Base-by-base conservation (phyloP, 1,140 invertebrate species). In the Trichomalopsis sarcophagae region DNA sequence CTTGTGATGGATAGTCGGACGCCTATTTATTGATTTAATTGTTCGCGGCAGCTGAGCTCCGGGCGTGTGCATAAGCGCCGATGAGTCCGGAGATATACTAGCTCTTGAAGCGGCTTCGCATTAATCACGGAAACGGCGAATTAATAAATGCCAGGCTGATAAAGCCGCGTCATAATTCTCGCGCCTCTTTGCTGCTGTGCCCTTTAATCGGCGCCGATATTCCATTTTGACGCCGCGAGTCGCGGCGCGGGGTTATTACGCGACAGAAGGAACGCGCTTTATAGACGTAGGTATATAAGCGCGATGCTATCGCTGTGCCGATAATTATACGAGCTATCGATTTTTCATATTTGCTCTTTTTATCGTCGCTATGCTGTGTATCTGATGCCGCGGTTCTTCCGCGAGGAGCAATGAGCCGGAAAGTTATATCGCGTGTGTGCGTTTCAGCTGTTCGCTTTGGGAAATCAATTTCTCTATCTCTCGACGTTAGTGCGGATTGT, bases 131-230 rank as follows among this genome's bases (percentile, higher is more conserved):
- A 73, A 50, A 81, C 74, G 69, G 80, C 80, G 44, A 81, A 81
- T 81, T 81, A 81, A 81, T 81, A 81, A 81, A 81, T 81, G 80
- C 80, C 80, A 81, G n/a, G 1, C 66, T 73, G 80, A 81, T 81
- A 81, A 81, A 81, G 44, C 23, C 80, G 80, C n/a, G 47, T 81
- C 71, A 81, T 81, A 81, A 81, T 71, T 81, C 80, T 73, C 80
- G 80, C 36, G 23, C 66, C 36, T 68, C 40, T 71, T 81, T 50
- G 27, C 27, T 81, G 33, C 76, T 30, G 1, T 27, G 7, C 76
- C 76, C 76, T 78, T 78, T 78, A 78, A 78, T 69, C 78, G 78
- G 27, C 55, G 78, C 2, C 62, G 55, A 44, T 80, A 40, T 80
- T 80, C 62, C 66, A 80, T 80, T 80, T 80, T 80, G 76, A 78